Conservation (phyloP, 2,113 vertebrate genomes). For the Hyperoodon ampullatus region DNA sequence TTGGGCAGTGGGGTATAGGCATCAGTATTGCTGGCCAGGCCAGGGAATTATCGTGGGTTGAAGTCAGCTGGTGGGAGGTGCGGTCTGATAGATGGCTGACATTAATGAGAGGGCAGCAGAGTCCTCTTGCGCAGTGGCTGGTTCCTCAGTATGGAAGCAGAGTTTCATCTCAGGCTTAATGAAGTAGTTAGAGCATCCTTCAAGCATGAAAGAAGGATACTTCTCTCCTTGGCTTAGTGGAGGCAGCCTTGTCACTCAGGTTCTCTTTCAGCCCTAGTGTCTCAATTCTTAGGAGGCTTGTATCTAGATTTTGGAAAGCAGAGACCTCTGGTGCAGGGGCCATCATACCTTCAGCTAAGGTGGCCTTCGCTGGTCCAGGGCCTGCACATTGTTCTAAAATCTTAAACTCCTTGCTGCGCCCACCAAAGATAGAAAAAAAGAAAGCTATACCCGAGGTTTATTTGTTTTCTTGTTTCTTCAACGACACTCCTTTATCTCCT, state of each 20-base stretch:
- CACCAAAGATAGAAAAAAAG: not conserved
- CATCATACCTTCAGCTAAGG: not conserved
- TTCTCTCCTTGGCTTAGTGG: not conserved
- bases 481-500: not conserved
- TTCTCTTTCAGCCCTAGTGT: not conserved
- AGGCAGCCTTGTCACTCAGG: not conserved
- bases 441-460: not conserved
- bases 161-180: not conserved
- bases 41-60: not conserved
- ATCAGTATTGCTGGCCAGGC: not conserved
- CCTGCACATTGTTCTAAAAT: not conserved
- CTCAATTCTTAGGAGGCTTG: not conserved
- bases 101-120: not conserved
- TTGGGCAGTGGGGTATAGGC: not conserved
- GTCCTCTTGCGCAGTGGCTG: not conserved
- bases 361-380: not conserved
- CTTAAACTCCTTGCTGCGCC: not conserved
- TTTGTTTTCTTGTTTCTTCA: not conserved
- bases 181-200: not conserved
- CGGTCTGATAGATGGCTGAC: not conserved
- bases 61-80: not conserved
- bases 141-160: not conserved
- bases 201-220: not conserved
- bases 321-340: not conserved
- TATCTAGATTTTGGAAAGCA: conserved; percentile 14